A percentile compares a stretch with the other conserved stretches of the same genome.
phyloP scores from a whole-genome alignment of 2,888 invertebrate species.

The Gymnosoma rotundatum region DNA sequence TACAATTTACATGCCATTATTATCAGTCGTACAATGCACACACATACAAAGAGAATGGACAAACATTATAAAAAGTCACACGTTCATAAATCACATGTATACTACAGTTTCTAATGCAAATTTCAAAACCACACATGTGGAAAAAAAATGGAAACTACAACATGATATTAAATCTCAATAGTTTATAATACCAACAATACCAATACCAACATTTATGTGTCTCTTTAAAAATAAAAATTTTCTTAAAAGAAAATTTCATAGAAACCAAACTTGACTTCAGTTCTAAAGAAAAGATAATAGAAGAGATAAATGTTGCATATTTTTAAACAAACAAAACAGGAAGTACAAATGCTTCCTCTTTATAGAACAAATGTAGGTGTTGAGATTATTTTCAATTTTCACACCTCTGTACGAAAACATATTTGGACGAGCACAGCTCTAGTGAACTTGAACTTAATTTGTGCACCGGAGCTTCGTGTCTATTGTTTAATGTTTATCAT shows the following conservation, averaged over 20 bases:
- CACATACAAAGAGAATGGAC: neutral
- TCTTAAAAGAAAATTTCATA: neutral
- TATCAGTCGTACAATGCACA: neutral
- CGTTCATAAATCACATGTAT: neutral
- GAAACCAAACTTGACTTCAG: slow-evolving; percentile 13
- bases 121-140: slow-evolving; percentile 18
- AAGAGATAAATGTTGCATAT: slow-evolving; percentile 1
- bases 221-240: neutral
- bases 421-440: neutral
- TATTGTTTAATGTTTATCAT: neutral
- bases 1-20: slow-evolving; percentile 45
- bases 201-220: neutral
- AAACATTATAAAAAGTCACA: neutral
- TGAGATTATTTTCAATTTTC: slow-evolving; percentile 18
- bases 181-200: slow-evolving; percentile 7
- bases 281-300: neutral
- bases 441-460: neutral
- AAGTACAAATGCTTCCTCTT: slow-evolving; percentile 3
- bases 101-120: neutral
- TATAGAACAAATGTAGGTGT: neutral
- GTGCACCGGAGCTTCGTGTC: too few species aligned
- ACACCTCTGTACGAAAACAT: neutral
- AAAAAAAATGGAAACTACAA: slow-evolving; percentile 1
- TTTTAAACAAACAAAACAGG: neutral
- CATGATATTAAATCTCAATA: slow-evolving; percentile 4